Base-by-base conservation (phyloP, 2,797 vertebrate species). In the Sparus aurata region DNA sequence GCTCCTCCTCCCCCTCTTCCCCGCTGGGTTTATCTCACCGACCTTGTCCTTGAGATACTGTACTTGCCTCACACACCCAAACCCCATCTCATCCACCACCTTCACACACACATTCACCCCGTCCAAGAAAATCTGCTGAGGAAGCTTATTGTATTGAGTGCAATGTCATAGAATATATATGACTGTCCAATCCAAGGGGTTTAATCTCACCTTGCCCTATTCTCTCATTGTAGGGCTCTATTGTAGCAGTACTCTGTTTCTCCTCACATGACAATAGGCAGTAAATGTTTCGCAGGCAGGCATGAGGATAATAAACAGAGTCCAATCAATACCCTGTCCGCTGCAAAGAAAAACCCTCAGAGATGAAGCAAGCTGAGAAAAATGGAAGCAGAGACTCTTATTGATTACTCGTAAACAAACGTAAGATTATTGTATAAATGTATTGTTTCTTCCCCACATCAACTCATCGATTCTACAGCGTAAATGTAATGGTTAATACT, bases 41-140 rank as follows among this genome's bases (percentile, higher is more conserved):
- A 84, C 73, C 54, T 82, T 86, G 79, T 84, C 69, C 60, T 79
- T 82, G 50, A 75, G 69, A 50, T 27, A 53, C 30, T 58, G 38
- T 34, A n/a, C 52, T 69, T 62, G 6, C 25, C 12, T 22, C 27
- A 52, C 38, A 53, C 57, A 61, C 38, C 12, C 45, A 69, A 69
- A n/a, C 23, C 12, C 27, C 58, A 50, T 57, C 22, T 20, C 22
- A 8, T 10, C 17, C 23, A 34, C 23, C 59, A 49, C 53, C 22
- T 69, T 45, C 59, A 62, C 61, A 65, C 47, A 52, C 25, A 38
- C 25, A 47, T 30, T 25, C 50, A 49, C 23, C 73, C 60, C 46
- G 75, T n/a, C 49, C 10, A n/a, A 53, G 49, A 53, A 25, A 61
- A 46, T 58, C 25, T 73, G 72, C 80, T 38, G 60, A 50, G 53